Conservation (phyloP, 1,140 invertebrate species). For the Camponotus vicinus region DNA sequence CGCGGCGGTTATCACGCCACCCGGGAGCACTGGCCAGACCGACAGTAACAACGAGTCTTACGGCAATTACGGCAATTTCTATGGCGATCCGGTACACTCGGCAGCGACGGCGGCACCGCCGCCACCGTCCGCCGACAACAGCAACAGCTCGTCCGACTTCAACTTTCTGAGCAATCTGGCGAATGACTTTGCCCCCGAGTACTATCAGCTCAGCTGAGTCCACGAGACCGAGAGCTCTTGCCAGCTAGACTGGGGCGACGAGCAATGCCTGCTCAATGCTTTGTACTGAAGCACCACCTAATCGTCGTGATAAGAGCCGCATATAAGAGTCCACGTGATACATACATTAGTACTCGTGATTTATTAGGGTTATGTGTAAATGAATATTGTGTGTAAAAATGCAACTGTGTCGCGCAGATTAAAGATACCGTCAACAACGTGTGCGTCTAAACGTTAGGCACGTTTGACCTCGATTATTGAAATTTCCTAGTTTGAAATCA, state of each 20-base stretch:
- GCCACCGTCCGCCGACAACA: conserved; percentile 90
- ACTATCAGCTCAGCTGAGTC: conserved; percentile 92
- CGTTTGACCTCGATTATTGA: not conserved
- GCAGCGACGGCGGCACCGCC: conserved; percentile 82
- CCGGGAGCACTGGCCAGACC: conserved; percentile 86
- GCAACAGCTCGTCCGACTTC: conserved; percentile 96
- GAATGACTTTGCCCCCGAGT: conserved; percentile 96
- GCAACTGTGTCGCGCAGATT: not conserved
- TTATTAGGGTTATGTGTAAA: conserved; percentile 13
- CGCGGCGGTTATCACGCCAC: conserved; percentile 88
- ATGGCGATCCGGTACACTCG: conserved; percentile 86
- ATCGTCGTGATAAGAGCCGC: not conserved
- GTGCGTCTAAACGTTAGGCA: not conserved
- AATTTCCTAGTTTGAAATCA: not conserved
- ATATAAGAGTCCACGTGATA: conserved; percentile 44
- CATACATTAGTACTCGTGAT: conserved; percentile 48
- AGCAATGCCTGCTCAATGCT: conserved; percentile 84
- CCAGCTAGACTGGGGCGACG: conserved; percentile 83
- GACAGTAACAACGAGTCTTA: conserved; percentile 88
- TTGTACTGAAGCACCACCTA: conserved; percentile 78
- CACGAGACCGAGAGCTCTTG: conserved; percentile 79
- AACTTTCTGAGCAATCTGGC: conserved; percentile 96
- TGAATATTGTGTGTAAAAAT: conserved; percentile 30
- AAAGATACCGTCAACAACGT: not conserved
- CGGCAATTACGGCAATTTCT: conserved; percentile 90